Conservation (phyloP, 1,140 invertebrate species). For the Ceratosolen solmsi region DNA sequence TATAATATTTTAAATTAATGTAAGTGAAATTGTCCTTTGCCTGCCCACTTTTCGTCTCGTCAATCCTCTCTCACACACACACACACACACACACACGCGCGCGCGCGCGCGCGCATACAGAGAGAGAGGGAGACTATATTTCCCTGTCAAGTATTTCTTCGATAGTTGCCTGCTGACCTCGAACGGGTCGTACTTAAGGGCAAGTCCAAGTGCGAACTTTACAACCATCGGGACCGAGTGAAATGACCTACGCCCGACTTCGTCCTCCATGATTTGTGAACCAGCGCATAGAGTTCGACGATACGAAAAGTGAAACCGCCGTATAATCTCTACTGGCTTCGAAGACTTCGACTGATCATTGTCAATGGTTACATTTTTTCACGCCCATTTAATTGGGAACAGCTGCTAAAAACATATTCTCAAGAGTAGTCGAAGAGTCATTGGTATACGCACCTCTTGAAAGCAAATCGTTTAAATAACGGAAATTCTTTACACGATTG, state of each 20-base stretch:
- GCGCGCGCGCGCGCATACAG: too few relatives aligned
- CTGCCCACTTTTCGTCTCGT: background rate
- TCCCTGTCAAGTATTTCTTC: background rate
- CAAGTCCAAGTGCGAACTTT: conserved; percentile 59
- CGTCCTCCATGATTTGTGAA: conserved; percentile 65
- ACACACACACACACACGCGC: too few relatives aligned
- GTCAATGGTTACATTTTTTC: conserved; percentile 39
- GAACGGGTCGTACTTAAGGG: conserved; percentile 40
- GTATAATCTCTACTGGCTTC: background rate
- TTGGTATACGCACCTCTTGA: background rate
- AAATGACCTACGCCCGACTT: conserved; percentile 42
- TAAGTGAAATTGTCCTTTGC: background rate
- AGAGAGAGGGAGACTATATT: too few relatives aligned
- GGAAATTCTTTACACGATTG: background rate
- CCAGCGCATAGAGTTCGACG: conserved; percentile 5
- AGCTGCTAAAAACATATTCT: background rate
- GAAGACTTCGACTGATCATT: conserved; percentile 6
- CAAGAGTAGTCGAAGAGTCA: background rate
- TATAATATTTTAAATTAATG: conserved; percentile 32
- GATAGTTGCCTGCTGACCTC: conserved; percentile 30
- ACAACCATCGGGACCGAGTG: conserved; percentile 55
- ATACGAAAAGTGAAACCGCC: background rate
- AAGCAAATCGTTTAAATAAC: background rate
- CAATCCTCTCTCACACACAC: background rate
- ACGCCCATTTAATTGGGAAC: conserved; percentile 13